Percentiles rank a stretch among this genome's conserved stretches.
Conservation (phyloP, 1,140 invertebrate species). For the Drosophila watanabei region DNA sequence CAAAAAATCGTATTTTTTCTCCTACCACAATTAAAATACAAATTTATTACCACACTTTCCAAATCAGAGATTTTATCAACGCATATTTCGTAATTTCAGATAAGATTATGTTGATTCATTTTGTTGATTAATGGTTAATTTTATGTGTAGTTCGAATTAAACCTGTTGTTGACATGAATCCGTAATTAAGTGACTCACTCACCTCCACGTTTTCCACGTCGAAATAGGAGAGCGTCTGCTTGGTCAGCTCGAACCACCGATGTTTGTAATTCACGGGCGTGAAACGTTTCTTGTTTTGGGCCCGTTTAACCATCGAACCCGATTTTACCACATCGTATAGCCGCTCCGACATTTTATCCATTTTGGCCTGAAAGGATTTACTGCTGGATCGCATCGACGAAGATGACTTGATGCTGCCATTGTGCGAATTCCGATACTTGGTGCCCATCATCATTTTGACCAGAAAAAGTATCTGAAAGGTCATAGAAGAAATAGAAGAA, state of each 20-base stretch:
- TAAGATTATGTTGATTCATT: conserved; percentile 25
- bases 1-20: background rate
- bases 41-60: background rate
- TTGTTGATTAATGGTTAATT: conserved; percentile 6
- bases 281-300: conserved; percentile 94
- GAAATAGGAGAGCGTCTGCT: conserved; percentile 91
- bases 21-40: background rate
- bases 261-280: conserved; percentile 94
- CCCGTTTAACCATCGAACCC: conserved; percentile 94
- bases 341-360: conserved; percentile 79
- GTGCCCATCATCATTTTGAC: conserved; percentile 62
- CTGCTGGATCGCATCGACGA: conserved; percentile 68
- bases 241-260: conserved; percentile 93
- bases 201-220: conserved; percentile 92
- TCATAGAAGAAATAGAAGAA: background rate
- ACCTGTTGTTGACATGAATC: conserved; percentile 20
- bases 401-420: conserved; percentile 73
- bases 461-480: conserved; percentile 32
- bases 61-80: background rate
- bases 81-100: background rate
- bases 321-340: conserved; percentile 86
- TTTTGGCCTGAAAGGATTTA: conserved; percentile 80
- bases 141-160: conserved; percentile 20
- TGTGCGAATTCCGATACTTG: conserved; percentile 58
- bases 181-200: conserved; percentile 86